These are phyloP conservation scores for Eupithecia exiguata DNA, from an alignment of 2,888 invertebrate genomes.

Conservation along the genomic window DNA sequence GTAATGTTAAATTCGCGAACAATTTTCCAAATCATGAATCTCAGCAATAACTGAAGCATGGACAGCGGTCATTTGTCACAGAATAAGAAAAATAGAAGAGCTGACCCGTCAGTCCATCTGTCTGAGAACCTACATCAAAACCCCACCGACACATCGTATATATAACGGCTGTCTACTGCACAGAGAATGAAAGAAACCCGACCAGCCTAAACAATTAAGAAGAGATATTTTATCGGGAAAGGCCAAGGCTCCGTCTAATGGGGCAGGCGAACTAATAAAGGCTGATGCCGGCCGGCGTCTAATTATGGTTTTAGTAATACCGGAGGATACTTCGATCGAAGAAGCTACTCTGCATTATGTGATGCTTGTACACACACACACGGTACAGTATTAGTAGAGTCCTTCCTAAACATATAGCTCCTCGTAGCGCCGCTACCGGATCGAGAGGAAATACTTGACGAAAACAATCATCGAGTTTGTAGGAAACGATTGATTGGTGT, in stretches of 20 bases:
- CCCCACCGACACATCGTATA: conserved; percentile 71
- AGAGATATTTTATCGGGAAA: conserved; percentile 40
- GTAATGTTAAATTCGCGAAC: not conserved
- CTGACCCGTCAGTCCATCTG: conserved; percentile 73
- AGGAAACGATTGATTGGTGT: no score
- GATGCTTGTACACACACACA: no score
- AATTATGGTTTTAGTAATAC: not conserved
- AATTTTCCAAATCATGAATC: conserved; percentile 58
- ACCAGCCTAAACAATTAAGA: conserved; percentile 43
- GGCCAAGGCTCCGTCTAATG: conserved; percentile 17
- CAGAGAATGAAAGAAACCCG: conserved; percentile 44
- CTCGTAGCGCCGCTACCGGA: no score
- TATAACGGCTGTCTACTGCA: conserved; percentile 62
- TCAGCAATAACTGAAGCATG: conserved; percentile 69
- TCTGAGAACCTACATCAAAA: conserved; percentile 73
- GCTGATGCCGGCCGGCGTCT: conserved; percentile 9
- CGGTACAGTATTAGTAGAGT: no score
- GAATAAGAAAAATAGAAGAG: conserved; percentile 63
- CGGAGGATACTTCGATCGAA: not conserved
- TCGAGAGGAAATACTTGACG: no score
- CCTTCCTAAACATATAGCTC: no score
- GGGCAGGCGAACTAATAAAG: conserved; percentile 19
- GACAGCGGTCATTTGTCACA: conserved; percentile 73
- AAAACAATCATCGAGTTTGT: no score
- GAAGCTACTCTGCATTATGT: no score